A percentile compares a stretch with the other conserved stretches of the same genome.
Conservation (phyloP, 1,140 invertebrate species). For the Zaprionus tsacasi region DNA sequence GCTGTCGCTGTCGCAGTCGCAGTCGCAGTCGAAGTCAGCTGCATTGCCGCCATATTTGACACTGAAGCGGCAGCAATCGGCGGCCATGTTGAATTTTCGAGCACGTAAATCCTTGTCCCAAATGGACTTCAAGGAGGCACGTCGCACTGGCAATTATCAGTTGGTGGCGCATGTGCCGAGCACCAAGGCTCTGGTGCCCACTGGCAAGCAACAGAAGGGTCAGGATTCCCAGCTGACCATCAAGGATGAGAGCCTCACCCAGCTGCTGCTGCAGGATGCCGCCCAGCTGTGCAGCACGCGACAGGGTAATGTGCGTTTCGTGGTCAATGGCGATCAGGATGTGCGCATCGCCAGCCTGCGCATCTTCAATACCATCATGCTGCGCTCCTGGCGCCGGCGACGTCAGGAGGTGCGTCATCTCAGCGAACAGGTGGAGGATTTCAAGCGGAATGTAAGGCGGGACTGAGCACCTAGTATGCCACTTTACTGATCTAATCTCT, state of each 20-base stretch:
- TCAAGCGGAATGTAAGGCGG: slow-evolving; percentile 60
- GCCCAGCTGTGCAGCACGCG: slow-evolving; percentile 30
- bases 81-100: slow-evolving; percentile 58
- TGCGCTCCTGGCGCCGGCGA: slow-evolving; percentile 73
- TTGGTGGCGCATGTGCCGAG: slow-evolving; percentile 53
- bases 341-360: slow-evolving; percentile 67
- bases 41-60: slow-evolving; percentile 46
- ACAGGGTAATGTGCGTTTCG: slow-evolving; percentile 42
- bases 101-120: slow-evolving; percentile 73
- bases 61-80: slow-evolving; percentile 62
- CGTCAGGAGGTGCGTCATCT: slow-evolving; percentile 65
- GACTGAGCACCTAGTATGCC: no score
- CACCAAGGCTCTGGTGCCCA: slow-evolving; percentile 10
- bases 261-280: slow-evolving; percentile 46
- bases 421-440: slow-evolving; percentile 58
- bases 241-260: slow-evolving; percentile 34
- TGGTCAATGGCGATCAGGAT: slow-evolving; percentile 57
- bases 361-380: slow-evolving; percentile 73
- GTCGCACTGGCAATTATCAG: slow-evolving; percentile 62
- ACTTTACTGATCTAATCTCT: background rate
- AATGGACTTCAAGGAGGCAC: slow-evolving; percentile 76
- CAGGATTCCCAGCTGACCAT: background rate
- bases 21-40: background rate
- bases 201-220: background rate
- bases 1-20: no score